Base-by-base conservation (phyloP, 2,888 invertebrate genomes). In the Drosophila yooni region DNA sequence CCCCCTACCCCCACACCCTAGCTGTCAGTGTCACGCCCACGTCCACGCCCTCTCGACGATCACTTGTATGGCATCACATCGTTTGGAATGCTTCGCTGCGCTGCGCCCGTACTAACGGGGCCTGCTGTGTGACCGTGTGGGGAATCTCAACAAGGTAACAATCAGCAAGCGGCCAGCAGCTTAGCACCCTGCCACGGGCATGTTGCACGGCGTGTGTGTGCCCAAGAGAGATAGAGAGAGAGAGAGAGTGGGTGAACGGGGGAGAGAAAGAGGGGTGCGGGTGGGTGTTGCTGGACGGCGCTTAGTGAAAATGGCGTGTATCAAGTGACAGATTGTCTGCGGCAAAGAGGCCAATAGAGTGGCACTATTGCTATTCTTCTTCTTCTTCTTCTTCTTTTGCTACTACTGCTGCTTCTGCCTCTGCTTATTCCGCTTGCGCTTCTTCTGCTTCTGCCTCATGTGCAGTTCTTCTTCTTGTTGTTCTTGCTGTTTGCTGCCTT, bases 51-150 rank as follows among this genome's bases (percentile, higher is more conserved):
- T 27, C 18, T 31, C 29, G 43, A 31, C 60, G 64, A 65, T 80
- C 92, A 92, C 90, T 92, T 91, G 71, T 92, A 92, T 82, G 91
- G 92, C 88, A 91, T 92, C 92, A 64, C 79, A 40, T 40, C 76
- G 70, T 62, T 84, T 78, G 81, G 86, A 89, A 88, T 88, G 90
- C 86, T 86, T 88, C 76, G 90, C 69, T 86, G 90, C 78, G 76
- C 79, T 82, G 85, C 89, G 89, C 85, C 85, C 85, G 85, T 85
- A 85, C 73, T n/a, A 85, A 85, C 74, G 81, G 77, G 72, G 65
- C 65, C 68, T 53, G 58, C 25, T 59, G 31, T 63, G 59, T 53
- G 68, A 58, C 48, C 61, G 61, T 72, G 43, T 75, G 70, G 81
- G 71, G 82, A 82, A 82, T 82, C 82, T 82, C 82, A 82, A 82